A percentile compares a stretch with the other conserved stretches of the same genome.
Conservation (phyloP, 2,797 vertebrate species). For the Typhlichthys subterraneus region DNA sequence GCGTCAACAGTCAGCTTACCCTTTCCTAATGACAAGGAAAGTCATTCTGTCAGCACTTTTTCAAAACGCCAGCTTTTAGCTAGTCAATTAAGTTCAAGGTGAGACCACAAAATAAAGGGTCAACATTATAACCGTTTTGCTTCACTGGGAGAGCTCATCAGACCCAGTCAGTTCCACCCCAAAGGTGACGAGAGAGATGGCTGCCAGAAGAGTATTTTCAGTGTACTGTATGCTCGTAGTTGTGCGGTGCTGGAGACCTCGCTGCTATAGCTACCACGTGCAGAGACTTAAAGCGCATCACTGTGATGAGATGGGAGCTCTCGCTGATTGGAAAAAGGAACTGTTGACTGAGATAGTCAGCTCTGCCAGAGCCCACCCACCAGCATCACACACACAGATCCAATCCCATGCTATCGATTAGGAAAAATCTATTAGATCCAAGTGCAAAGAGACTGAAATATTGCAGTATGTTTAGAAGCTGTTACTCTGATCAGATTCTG, state of each 20-base stretch:
- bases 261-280: slow-evolving; percentile 23
- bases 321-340: slow-evolving; percentile 8
- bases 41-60: slow-evolving; percentile 71
- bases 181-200: slow-evolving; percentile 58
- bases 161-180: slow-evolving; percentile 57
- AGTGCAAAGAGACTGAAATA: slow-evolving; percentile 50
- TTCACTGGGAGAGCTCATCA: slow-evolving; percentile 63
- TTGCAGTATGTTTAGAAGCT: slow-evolving; percentile 57
- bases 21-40: slow-evolving; percentile 46
- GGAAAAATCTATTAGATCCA: slow-evolving; percentile 73
- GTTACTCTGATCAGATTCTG: slow-evolving; percentile 44
- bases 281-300: slow-evolving; percentile 19
- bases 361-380: slow-evolving; percentile 15
- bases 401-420: slow-evolving; percentile 74
- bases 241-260: slow-evolving; percentile 15
- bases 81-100: slow-evolving; percentile 83
- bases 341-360: slow-evolving; percentile 21
- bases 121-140: slow-evolving; percentile 71
- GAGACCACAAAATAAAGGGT: slow-evolving; percentile 70
- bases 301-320: slow-evolving; percentile 12
- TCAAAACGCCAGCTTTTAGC: slow-evolving; percentile 60
- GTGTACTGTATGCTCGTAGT: slow-evolving; percentile 27
- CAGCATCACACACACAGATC: slow-evolving; percentile 53
- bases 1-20: slow-evolving; percentile 36
- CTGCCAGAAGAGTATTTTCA: slow-evolving; percentile 63